Evolutionary conservation across 2,113 vertebrate species (phyloP), one percentile per base, ranked within the genome.

Genomic region (Grammomys surdaster): DNA sequence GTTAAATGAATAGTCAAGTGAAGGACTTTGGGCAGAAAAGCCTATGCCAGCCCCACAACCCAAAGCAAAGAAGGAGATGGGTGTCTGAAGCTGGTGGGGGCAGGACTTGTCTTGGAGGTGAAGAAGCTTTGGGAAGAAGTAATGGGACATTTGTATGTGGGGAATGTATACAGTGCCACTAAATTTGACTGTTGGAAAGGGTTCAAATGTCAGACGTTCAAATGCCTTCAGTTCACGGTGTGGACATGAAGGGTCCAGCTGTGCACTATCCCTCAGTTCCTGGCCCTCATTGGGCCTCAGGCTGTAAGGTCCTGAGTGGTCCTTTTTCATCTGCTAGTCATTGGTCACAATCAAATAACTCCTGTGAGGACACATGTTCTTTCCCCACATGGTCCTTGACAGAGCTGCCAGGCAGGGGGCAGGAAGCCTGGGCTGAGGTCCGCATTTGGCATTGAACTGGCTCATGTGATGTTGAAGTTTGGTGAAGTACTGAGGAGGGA

Each of bases 91-190:
- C 9, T 4, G 7, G 0, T 12, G 46, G 36, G 54, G 5, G 0
- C 56, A 16, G 33, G 28, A 20, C 43, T 43, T 76, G 73, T 77
- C 0, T 69, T 31, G 1, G 9, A 65, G 43, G 24, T 1, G 8
- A 46, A 1, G 48, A 13, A 70, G 43, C 12, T 67, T 17, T 46
- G 36, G 72, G 33, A 7, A 17, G 10, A 85, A 31, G 56, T 10
- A 0, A 1, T 0, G 6, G 43, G 31, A 58, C 19, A 11, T 13
- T 19, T 22, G 0, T 10, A 7, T 51, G 40, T 8, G 8, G 20
- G 33, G 33, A 17, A 11, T 26, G 7, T n/a, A 43, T 1, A 36
- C 40, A 63, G 10, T 7, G 26, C 60, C 72, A 4, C 70, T 11
- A 67, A 78, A 33, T 0, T 24, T 65, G 7, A 36, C 4, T 14